A percentile compares a stretch with the other conserved stretches of the same genome.
Conservation (phyloP, 1,140 invertebrate genomes). For the Drosophila sucinea region DNA sequence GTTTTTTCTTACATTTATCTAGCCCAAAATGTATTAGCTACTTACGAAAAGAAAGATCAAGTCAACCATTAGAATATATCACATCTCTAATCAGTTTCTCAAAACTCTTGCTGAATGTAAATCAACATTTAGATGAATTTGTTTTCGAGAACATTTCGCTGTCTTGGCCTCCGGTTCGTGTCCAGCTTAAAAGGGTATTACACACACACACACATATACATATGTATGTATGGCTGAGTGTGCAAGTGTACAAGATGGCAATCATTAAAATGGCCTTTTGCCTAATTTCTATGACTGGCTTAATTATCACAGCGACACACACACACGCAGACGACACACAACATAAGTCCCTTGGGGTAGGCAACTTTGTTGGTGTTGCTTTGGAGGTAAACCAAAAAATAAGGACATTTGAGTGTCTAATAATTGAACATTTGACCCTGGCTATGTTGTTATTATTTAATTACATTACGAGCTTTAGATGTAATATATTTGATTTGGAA, state of each 20-base stretch:
- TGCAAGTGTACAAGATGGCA: conserved; percentile 64
- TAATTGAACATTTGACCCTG: conserved; percentile 76
- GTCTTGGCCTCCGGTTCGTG: conserved; percentile 25
- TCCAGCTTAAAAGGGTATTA: conserved; percentile 66
- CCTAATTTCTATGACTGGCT: conserved; percentile 82
- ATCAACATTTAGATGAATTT: not conserved
- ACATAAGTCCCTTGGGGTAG: conserved; percentile 38
- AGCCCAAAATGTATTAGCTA: too few species aligned
- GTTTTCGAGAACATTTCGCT: conserved; percentile 15
- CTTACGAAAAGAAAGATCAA: too few species aligned
- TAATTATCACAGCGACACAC: conserved; percentile 71
- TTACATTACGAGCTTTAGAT: conserved; percentile 60
- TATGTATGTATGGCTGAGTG: conserved; percentile 16
- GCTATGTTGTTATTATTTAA: conserved; percentile 68
- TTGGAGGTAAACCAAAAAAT: conserved; percentile 28
- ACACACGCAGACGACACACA: conserved; percentile 14
- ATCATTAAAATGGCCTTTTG: conserved; percentile 80
- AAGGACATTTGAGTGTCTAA: conserved; percentile 72
- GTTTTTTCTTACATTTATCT: not conserved
- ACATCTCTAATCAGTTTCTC: too few species aligned
- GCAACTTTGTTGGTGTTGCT: conserved; percentile 10
- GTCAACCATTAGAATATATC: too few species aligned
- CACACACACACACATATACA: not conserved
- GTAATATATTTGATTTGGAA: conserved; percentile 45
- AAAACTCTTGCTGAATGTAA: too few species aligned